phyloP scores from a whole-genome alignment of 2,113 vertebrate species.

The Xiphorhynchus elegans region DNA sequence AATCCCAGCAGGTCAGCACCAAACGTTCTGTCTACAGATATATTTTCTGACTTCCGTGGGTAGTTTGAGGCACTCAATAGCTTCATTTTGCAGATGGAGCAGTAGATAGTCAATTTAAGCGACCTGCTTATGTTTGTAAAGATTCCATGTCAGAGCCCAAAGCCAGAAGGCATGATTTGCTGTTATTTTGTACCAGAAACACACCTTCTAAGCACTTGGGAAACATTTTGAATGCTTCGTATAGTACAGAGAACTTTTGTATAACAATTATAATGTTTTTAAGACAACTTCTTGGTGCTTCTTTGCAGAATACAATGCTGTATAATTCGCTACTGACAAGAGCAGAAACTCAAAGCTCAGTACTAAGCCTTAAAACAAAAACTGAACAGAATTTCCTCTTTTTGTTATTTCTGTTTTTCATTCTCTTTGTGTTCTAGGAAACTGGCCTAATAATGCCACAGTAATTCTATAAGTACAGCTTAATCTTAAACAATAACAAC shows the following conservation, averaged over 20 bases:
- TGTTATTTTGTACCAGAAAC: background rate
- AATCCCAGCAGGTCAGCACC: background rate
- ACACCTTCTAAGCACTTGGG: background rate
- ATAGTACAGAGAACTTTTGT: background rate
- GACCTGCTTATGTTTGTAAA: background rate
- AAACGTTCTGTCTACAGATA: background rate
- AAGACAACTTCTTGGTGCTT: background rate
- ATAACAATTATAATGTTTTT: background rate
- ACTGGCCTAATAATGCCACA: constrained; percentile 1
- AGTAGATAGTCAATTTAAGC: background rate
- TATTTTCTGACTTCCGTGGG: background rate
- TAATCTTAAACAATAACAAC: constrained; percentile 75
- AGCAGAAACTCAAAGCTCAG: constrained; percentile 1
- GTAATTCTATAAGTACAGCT: constrained; percentile 67
- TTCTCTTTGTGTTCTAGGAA: constrained; percentile 63
- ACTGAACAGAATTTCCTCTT: constrained; percentile 38
- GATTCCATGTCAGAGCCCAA: background rate
- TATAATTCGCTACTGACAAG: background rate
- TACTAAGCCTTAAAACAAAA: constrained; percentile 39
- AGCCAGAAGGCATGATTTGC: background rate
- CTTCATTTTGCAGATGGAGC: background rate
- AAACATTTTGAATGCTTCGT: background rate
- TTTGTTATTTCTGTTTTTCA: constrained; percentile 1
- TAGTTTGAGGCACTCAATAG: background rate
- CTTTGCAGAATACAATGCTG: background rate